phyloP scores from a whole-genome alignment of 2,113 vertebrate species.

The Antechinus stuartii region DNA sequence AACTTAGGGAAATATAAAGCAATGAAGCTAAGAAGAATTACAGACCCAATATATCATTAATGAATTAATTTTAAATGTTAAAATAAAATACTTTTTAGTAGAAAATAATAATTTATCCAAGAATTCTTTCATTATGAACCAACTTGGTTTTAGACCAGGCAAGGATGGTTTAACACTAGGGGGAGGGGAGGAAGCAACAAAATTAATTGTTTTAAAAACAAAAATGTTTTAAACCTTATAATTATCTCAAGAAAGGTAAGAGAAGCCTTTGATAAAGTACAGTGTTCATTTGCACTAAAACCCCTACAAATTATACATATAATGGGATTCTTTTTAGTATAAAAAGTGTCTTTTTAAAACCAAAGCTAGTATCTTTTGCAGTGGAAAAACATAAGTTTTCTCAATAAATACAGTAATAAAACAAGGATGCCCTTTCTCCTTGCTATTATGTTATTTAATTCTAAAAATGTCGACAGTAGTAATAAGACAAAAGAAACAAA shows the following conservation, averaged over 20 bases:
- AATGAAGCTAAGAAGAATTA: not conserved
- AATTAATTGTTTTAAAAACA: not conserved
- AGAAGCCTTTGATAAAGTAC: not conserved
- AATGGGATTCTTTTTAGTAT: not conserved
- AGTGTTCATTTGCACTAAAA: not conserved
- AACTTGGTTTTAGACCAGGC: not conserved
- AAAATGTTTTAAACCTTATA: not conserved
- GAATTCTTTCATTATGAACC: not conserved
- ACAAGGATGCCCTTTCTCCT: not conserved
- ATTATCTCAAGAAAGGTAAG: not conserved
- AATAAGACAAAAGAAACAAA: not conserved
- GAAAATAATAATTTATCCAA: not conserved
- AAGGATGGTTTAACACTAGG: not conserved
- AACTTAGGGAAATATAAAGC: not conserved
- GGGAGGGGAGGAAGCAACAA: not conserved
- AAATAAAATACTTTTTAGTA: not conserved
- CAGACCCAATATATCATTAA: not conserved
- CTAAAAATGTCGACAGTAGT: not conserved
- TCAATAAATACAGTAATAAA: not conserved
- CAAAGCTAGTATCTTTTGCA: not conserved
- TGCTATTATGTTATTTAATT: not conserved
- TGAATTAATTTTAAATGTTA: not conserved
- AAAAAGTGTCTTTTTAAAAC: not conserved
- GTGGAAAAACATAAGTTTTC: not conserved
- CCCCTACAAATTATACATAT: not conserved